A percentile compares a stretch with the other conserved stretches of the same genome.
These are phyloP conservation scores for Busseola fusca DNA, from an alignment of 2,888 invertebrate species.

Conservation along the genomic window DNA sequence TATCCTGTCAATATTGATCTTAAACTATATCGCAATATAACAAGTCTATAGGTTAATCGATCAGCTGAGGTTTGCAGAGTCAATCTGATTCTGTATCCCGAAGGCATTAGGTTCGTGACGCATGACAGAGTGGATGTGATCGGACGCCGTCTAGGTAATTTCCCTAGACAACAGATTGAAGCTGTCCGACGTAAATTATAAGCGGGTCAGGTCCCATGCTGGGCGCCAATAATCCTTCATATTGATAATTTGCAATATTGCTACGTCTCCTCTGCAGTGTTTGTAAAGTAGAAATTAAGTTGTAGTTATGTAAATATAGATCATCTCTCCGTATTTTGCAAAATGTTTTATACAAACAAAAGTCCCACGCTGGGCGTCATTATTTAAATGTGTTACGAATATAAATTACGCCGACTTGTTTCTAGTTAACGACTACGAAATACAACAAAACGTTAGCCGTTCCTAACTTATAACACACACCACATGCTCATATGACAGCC, in stretches of 20 bases:
- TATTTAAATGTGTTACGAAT: constrained; percentile 28
- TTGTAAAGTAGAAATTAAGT: constrained; percentile 13
- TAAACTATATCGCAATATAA: constrained; percentile 10
- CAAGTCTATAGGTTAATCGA: constrained; percentile 57
- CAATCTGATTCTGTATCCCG: constrained; percentile 56
- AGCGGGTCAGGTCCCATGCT: constrained; percentile 57
- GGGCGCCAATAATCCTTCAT: constrained; percentile 62
- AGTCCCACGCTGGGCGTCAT: constrained; percentile 54
- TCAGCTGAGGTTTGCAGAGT: constrained; percentile 58
- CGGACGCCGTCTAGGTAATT: constrained; percentile 68
- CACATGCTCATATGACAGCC: constrained; percentile 32
- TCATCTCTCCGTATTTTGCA: constrained; percentile 2
- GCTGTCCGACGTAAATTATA: constrained; percentile 54
- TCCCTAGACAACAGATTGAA: constrained; percentile 69
- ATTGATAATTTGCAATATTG: constrained; percentile 43
- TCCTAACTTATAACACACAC: constrained; percentile 28
- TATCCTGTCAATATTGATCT: constrained; percentile 1
- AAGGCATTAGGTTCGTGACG: constrained; percentile 48
- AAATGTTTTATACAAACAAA: constrained; percentile 13
- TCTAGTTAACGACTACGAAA: constrained; percentile 12
- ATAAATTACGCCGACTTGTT: constrained; percentile 31
- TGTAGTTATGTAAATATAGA: constrained; percentile 1
- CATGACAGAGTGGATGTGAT: constrained; percentile 64
- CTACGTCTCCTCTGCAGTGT: constrained; percentile 5
- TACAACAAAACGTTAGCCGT: constrained; percentile 33